Percentiles rank a stretch among this genome's conserved stretches.
Evolutionary conservation across 35 echinoderm and acorn worm genomes (phyloP).

Genomic region (Eucidaris tribuloides): DNA sequence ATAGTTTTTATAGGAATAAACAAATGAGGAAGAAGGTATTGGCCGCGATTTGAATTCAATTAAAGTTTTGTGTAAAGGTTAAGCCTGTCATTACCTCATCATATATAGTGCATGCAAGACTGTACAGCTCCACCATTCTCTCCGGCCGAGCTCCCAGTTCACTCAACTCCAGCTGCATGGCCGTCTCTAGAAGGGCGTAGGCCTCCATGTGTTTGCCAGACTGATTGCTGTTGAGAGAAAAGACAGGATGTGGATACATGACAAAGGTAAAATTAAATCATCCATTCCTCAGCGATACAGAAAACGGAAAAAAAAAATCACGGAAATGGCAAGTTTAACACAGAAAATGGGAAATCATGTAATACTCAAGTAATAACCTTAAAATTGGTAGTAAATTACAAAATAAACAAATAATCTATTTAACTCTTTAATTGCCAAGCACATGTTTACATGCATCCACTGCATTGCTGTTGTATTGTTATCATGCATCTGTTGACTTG

Average conservation of each 20-base stretch:
- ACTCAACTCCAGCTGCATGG: constrained; percentile 64
- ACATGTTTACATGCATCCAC: no score
- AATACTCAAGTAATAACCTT: no score
- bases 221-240: constrained; percentile 37
- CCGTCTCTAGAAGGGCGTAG: constrained; percentile 49
- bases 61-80: background rate
- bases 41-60: background rate
- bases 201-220: constrained; percentile 63
- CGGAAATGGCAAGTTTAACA: no score
- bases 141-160: constrained; percentile 67
- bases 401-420: no score
- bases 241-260: background rate
- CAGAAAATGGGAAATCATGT: no score
- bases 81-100: constrained; percentile 52
- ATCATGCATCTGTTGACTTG: no score
- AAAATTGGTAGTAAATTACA: no score
- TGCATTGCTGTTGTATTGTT: no score
- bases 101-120: constrained; percentile 63
- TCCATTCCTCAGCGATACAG: no score
- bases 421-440: no score
- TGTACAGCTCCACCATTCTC: constrained; percentile 79
- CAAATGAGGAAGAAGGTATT: background rate
- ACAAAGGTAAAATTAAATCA: no score
- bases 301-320: no score
- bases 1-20: background rate